A percentile compares a stretch with the other conserved stretches of the same genome.
These are phyloP conservation scores for Oceanites oceanicus DNA, from an alignment of 2,113 vertebrate genomes.

Conservation along the genomic window DNA sequence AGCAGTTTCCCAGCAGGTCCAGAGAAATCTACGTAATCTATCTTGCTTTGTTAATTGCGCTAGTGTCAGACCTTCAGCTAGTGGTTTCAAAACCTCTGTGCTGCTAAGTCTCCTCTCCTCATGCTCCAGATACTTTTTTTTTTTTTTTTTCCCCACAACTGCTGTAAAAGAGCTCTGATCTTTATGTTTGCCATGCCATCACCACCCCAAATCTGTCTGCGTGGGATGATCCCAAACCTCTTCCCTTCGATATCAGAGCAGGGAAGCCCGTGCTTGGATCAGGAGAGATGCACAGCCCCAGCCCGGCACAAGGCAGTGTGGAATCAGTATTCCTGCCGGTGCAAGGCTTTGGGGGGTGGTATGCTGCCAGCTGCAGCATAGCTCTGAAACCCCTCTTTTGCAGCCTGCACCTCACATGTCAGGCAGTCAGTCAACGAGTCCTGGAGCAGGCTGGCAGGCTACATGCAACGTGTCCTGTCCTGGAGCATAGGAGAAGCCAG, in stretches of 20 bases:
- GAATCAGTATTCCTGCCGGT: rapidly evolving
- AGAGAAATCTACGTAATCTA: background rate
- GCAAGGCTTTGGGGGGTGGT: background rate
- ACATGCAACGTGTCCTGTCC: rapidly evolving
- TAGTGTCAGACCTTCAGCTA: background rate
- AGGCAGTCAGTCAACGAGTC: background rate
- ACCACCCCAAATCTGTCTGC: background rate
- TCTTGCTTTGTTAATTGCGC: background rate
- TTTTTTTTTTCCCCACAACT: background rate
- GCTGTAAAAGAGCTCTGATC: background rate
- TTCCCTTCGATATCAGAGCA: background rate
- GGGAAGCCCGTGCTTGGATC: background rate
- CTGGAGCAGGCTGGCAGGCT: background rate
- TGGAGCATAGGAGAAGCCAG: background rate
- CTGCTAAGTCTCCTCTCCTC: background rate
- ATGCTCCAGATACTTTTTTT: background rate
- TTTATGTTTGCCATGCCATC: background rate
- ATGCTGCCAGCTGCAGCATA: background rate
- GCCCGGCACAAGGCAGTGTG: background rate
- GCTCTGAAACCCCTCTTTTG: background rate
- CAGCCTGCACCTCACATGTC: rapidly evolving
- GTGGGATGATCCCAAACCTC: rapidly evolving
- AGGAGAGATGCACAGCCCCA: background rate
- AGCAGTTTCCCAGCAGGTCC: background rate
- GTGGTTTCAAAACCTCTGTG: background rate